Evolutionary conservation across 2,113 vertebrate species (phyloP), one percentile per base, ranked within the genome.

Genomic region (Trematocara nigrifrons): DNA sequence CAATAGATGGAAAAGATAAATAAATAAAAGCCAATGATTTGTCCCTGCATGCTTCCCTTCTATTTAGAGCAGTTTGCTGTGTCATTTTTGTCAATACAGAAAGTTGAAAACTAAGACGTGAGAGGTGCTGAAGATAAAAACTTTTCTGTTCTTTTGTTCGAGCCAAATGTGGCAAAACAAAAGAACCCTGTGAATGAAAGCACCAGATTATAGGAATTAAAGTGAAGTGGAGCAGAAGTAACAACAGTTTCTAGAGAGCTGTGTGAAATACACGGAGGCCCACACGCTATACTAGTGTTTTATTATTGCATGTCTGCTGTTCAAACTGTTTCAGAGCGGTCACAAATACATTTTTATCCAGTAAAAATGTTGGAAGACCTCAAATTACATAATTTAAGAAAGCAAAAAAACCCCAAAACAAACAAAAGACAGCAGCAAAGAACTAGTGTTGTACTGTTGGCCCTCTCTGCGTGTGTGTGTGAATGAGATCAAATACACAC

Each of bases 371-470:
- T 13, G 6, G n/a, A 20, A 59, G 77, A 81, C 12, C 5, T 22
- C 10, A 2, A 82, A 8, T 74, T 29, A 74, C 26, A 29, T 18
- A 7, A 47, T 74, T 40, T 74, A 31, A 18, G 8, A 74, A 49
- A 5, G 40, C 2, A 5, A 40, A 53, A 15, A 1, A 0, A 0
- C 0, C 0, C 54, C 4, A 45, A n/a, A 20, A 10, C 10, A 64
- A 66, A 7, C 33, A 66, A 69, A 71, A 47, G 47, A 26, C 69
- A 20, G 11, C 42, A 26, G 5, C 29, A 35, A 45, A 52, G 15
- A 64, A n/a, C 11, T 31, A 5, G 52, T 51, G 51, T 26, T 85
- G 40, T 38, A 64, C 6, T 74, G 6, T 42, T 80, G 51, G 13
- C 4, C 20, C 9, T 51, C 56, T 31, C 8, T 64, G 6, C 0